These are phyloP conservation scores for rabbit (Oryctolagus cuniculus) DNA, from an alignment of 2,113 vertebrate genomes.

Conservation along the genomic window mOryCun1.1 NC_091438.1:94787501-94788000, in stretches of 20 bases:
- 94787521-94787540: slow-evolving; percentile 16
- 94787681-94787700: slow-evolving; percentile 59
- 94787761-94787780: slow-evolving; percentile 71
- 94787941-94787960: slow-evolving; percentile 53
- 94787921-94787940: slow-evolving; percentile 67
- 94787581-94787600: neutral
- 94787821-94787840: slow-evolving; percentile 49
- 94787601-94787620: slow-evolving; percentile 47
- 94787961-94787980: neutral
- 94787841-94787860: slow-evolving; percentile 53
- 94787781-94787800: slow-evolving; percentile 65
- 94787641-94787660: slow-evolving; percentile 22
- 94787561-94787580: slow-evolving; percentile 46
- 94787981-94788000: neutral
- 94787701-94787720: slow-evolving; percentile 76
- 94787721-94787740: slow-evolving; percentile 78
- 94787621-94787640: neutral
- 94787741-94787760: slow-evolving; percentile 75
- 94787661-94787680: slow-evolving; percentile 36
- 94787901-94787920: slow-evolving; percentile 27
- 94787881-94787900: slow-evolving; percentile 58
- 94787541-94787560: slow-evolving; percentile 52
- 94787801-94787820: slow-evolving; percentile 76
- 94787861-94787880: slow-evolving; percentile 67
- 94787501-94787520: slow-evolving; percentile 54